Percentiles rank a stretch among this genome's conserved stretches.
phyloP scores from a whole-genome alignment of 2,888 invertebrate species.

The Creontiades dilutus region DNA sequence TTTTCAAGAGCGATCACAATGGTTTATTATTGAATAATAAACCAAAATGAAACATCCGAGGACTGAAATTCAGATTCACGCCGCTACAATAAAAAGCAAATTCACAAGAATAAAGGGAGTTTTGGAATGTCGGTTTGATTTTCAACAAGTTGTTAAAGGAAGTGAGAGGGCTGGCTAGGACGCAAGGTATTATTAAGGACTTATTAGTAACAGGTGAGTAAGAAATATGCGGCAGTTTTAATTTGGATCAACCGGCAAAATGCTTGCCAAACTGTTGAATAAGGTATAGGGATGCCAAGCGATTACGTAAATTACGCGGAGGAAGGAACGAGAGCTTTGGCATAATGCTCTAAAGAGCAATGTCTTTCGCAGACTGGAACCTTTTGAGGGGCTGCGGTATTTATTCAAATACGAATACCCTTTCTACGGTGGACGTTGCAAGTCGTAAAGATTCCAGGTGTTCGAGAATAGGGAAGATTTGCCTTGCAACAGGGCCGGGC shows the following conservation, averaged over 20 bases:
- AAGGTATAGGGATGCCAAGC: neutral
- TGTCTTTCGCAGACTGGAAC: neutral
- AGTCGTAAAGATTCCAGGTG: slow-evolving; percentile 57
- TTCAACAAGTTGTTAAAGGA: slow-evolving; percentile 27
- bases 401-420: slow-evolving; percentile 54
- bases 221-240: neutral
- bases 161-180: slow-evolving; percentile 25
- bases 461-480: slow-evolving; percentile 32
- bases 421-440: slow-evolving; percentile 5
- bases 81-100: neutral
- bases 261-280: neutral
- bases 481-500: slow-evolving; percentile 48
- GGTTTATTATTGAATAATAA: too few relatives aligned
- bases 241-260: neutral
- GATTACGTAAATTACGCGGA: slow-evolving; percentile 5
- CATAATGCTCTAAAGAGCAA: neutral
- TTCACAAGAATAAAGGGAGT: neutral
- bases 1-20: too few relatives aligned
- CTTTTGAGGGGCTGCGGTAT: neutral
- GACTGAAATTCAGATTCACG: neutral
- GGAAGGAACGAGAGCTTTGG: neutral
- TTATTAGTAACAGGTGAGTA: slow-evolving; percentile 55
- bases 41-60: too few relatives aligned
- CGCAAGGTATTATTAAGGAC: slow-evolving; percentile 12
- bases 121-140: slow-evolving; percentile 2